A percentile compares a stretch with the other conserved stretches of the same genome.
These are phyloP conservation scores for Notospermus geniculatus DNA, from an alignment of 1,140 invertebrate genomes.

Conservation along the genomic window DNA sequence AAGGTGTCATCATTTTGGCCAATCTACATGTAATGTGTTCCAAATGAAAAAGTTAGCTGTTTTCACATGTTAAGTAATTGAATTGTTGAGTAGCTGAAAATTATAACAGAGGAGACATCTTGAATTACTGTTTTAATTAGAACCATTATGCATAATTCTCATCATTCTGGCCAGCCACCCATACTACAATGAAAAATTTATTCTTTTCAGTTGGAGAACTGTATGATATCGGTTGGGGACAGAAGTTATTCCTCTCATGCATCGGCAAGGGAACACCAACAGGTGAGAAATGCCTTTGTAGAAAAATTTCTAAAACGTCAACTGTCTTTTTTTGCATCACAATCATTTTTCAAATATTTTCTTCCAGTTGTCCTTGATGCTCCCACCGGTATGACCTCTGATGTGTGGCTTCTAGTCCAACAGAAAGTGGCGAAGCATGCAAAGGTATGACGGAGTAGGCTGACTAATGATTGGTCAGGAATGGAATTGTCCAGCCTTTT, in stretches of 20 bases:
- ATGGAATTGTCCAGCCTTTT: no score
- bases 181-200: no score
- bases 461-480: no score
- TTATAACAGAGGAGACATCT: no score
- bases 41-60: no score
- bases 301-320: background rate
- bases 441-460: constrained; percentile 29
- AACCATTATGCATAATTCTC: no score
- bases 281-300: constrained; percentile 22
- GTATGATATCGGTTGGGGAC: constrained; percentile 49
- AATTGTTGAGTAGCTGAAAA: no score
- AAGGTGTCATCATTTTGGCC: constrained; percentile 23
- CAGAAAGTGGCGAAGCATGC: constrained; percentile 39
- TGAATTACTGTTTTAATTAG: no score
- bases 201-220: constrained; percentile 33
- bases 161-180: no score
- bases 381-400: constrained; percentile 52
- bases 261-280: constrained; percentile 45
- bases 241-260: constrained; percentile 45
- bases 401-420: constrained; percentile 46
- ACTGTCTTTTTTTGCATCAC: background rate
- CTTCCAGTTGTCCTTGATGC: constrained; percentile 50
- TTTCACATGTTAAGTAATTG: no score
- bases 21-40: no score
- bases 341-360: background rate